Base-by-base conservation (phyloP, 2,888 invertebrate genomes). In the Andrena fulva region DNA sequence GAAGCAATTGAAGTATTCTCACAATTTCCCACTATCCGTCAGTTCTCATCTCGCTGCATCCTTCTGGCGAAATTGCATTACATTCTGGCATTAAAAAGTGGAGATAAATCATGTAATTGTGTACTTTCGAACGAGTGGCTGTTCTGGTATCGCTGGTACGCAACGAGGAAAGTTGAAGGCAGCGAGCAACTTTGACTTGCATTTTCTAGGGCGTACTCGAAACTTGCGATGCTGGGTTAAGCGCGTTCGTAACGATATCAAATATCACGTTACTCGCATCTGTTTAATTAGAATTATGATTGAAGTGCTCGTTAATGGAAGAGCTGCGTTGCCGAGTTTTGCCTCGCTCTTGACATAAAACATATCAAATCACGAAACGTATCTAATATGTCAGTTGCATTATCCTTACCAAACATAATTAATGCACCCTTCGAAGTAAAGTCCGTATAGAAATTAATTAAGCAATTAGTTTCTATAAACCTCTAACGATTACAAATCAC, bases 211-310 rank as follows among this genome's bases (percentile, higher is more conserved):
- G 64, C n/a, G 48, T 52, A 63, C 80, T 80, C 80, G 62, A 79
- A 80, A 79, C 75, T 66, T 74, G 54, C 69, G 81, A 64, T 81
- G 81, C 69, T 74, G 81, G 74, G 74, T 80, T 74, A 81, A 81
- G 80, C 62, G 33, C 16, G 35, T 42, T 6, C 31, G 63, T 20
- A 71, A 66, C 48, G 50, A 67, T 52, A 73, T 68, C 48, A 69
- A 66, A 60, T 64, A 33, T 64, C 59, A 31, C 12, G 69, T n/a
- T 56, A 42, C 54, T 54, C 29, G 33, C 63, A 54, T 62, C 31
- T 31, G 24, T n/a, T 35, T 42, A 67, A 80, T 81, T 74, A 52
- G 31, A 64, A 70, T 70, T 35, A 33, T 10, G 35, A 5, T 66
- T 74, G 31, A 54, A 56, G 7, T 64, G 10, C 54, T n/a, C 50